Evolutionary conservation across 2,113 vertebrate genomes (phyloP), one percentile per base, ranked within the genome.

Genomic region (Macrotus californicus): DNA sequence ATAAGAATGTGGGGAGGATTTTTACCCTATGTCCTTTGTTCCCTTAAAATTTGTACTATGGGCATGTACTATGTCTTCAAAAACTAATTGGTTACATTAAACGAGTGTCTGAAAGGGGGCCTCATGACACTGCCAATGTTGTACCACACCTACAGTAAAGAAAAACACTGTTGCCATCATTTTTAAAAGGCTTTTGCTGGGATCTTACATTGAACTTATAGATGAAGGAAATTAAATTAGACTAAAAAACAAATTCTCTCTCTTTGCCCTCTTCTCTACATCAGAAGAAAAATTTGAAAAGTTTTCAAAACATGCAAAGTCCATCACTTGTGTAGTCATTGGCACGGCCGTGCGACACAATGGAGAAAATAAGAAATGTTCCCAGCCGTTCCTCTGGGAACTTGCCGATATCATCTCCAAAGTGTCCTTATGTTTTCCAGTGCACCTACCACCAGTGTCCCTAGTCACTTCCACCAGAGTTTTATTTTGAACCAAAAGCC

Each of bases 291-390:
- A 81, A 18, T 50, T 1, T 80, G 26, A n/a, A 96, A 95, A 86
- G 56, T 46, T 91, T 70, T 86, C 10, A 90, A 46, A 64, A 43
- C 36, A 6, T 64, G 29, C 26, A 19, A 34, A 73, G 94, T 41
- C 79, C 56, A 77, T 48, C 80, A 16, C 26, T 89, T 94, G 34
- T 82, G 89, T 94, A 66, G 16, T 67, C 43, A 4, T 3, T 83
- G 81, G 69, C 80, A 77, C 34, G 92, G 50, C 52, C n/a, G 3
- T n/a, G 83, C 50, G 19, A 72, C 67, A 41, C 52, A 94, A 94
- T 7, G 11, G 89, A 86, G 90, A 73, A 95, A 97, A 96, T 41
- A 50, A 97, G 43, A 93, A 96, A 75, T 80, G 75, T 21, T 54
- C 36, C 61, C 72, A 89, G 96, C 4, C 87, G 56, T 87, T 76